A percentile compares a stretch with the other conserved stretches of the same genome.
phyloP scores from a whole-genome alignment of 2,888 invertebrate species.

The Drosophila hamatofila region DNA sequence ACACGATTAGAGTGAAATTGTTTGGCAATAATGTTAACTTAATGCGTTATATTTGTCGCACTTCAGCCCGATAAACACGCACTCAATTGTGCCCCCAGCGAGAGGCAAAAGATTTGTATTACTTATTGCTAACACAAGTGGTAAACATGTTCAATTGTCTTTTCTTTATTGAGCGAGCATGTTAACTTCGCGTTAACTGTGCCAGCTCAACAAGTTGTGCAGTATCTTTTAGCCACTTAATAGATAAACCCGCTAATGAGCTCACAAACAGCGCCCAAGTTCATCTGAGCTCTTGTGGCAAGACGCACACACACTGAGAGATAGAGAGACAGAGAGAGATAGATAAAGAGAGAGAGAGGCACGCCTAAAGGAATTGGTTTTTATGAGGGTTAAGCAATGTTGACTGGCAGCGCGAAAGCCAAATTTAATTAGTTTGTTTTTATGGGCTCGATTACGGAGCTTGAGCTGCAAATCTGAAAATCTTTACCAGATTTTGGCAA shows the following conservation, averaged over 20 bases:
- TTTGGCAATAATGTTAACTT: slow-evolving; percentile 80
- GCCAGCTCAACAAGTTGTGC: slow-evolving; percentile 48
- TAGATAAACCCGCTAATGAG: slow-evolving; percentile 62
- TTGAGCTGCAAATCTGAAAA: slow-evolving; percentile 48
- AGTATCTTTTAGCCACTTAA: slow-evolving; percentile 30
- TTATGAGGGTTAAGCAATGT: slow-evolving; percentile 43
- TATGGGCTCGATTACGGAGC: slow-evolving; percentile 41
- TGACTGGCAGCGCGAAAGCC: slow-evolving; percentile 24
- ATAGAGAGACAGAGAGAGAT: background rate
- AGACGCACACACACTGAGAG: slow-evolving; percentile 1
- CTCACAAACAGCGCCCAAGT: slow-evolving; percentile 29
- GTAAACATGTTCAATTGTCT: slow-evolving; percentile 32
- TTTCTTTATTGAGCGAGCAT: slow-evolving; percentile 12
- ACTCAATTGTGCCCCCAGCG: slow-evolving; percentile 54
- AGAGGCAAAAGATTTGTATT: slow-evolving; percentile 52
- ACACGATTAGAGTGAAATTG: slow-evolving; percentile 79
- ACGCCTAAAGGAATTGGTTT: slow-evolving; percentile 40
- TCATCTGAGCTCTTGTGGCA: slow-evolving; percentile 24
- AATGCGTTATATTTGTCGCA: slow-evolving; percentile 81
- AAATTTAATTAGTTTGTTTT: slow-evolving; percentile 52
- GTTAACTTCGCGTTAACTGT: slow-evolving; percentile 2
- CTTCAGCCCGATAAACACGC: slow-evolving; percentile 72
- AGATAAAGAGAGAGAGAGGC: background rate
- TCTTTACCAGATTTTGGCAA: slow-evolving; percentile 40
- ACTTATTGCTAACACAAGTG: slow-evolving; percentile 44